A percentile compares a stretch with the other conserved stretches of the same genome.
phyloP scores from a whole-genome alignment of 1,140 invertebrate species.

The Drosophila suzukii region DNA sequence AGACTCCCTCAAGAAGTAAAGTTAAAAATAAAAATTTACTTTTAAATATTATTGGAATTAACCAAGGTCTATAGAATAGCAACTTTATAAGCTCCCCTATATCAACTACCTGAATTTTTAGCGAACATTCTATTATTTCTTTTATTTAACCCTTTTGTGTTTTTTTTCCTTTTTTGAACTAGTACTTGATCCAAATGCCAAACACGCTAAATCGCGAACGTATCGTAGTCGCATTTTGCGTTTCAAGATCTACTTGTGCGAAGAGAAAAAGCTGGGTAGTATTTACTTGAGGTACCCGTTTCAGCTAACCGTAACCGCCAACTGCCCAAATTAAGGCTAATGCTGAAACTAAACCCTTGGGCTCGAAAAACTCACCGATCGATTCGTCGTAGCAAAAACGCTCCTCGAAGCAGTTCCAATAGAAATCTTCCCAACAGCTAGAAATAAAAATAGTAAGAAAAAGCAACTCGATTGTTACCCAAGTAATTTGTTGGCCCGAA shows the following conservation, averaged over 20 bases:
- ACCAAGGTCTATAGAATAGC: too few relatives aligned
- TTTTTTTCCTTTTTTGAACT: constrained; percentile 29
- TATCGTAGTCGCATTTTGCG: constrained; percentile 35
- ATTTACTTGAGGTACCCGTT: constrained; percentile 1
- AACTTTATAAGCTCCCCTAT: not conserved
- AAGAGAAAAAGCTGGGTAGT: constrained; percentile 7
- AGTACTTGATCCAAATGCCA: constrained; percentile 41
- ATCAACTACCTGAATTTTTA: not conserved
- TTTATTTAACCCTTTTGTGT: constrained; percentile 13
- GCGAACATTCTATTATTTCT: constrained; percentile 20
- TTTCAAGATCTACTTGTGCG: constrained; percentile 58
- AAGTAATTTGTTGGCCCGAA: constrained; percentile 33
- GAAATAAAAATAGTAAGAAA: constrained; percentile 30
- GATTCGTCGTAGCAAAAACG: constrained; percentile 87
- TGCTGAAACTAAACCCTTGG: not conserved
- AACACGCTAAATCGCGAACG: constrained; percentile 57
- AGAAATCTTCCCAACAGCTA: constrained; percentile 86
- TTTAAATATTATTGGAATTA: not conserved
- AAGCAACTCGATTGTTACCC: constrained; percentile 32
- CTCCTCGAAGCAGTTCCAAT: constrained; percentile 87
- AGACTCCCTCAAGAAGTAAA: not conserved
- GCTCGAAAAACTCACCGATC: constrained; percentile 83
- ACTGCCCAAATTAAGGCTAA: constrained; percentile 43
- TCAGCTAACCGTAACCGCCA: constrained; percentile 42
- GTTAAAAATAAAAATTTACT: not conserved